A percentile compares a stretch with the other conserved stretches of the same genome.
Conservation (phyloP, 2,888 invertebrate species). For the Torymus tubicola region DNA sequence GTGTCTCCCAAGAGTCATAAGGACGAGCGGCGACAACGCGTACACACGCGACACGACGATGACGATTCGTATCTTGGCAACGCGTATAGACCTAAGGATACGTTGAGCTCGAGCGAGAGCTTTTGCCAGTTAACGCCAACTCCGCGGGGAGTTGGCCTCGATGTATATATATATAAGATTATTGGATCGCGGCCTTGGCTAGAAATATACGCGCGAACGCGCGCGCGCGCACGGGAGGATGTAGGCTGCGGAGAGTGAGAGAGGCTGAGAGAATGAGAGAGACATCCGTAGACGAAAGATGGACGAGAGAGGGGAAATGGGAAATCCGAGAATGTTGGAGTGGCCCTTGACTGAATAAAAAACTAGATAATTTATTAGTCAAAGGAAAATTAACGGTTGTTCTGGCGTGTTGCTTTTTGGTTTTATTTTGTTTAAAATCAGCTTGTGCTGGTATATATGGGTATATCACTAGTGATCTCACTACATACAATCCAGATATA, state of each 20-base stretch:
- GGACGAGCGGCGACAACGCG: neutral
- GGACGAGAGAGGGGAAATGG: neutral
- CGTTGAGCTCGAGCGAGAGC: conserved; percentile 4
- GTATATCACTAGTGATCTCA: too few relatives aligned
- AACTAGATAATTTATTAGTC: too few relatives aligned
- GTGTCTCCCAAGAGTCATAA: conserved; percentile 6
- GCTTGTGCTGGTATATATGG: too few relatives aligned
- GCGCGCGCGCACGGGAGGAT: neutral
- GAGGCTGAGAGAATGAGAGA: neutral
- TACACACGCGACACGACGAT: too few relatives aligned
- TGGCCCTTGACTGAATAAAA: neutral
- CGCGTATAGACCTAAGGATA: too few relatives aligned
- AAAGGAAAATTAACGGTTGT: too few relatives aligned
- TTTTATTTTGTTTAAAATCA: too few relatives aligned
- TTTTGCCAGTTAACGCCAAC: conserved; percentile 36
- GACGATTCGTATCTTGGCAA: neutral
- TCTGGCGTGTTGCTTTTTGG: too few relatives aligned
- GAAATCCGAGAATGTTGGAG: neutral
- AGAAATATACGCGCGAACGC: neutral
- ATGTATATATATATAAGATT: conserved; percentile 6
- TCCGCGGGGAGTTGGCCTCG: conserved; percentile 20
- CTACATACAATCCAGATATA: too few relatives aligned
- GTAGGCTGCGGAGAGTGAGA: neutral
- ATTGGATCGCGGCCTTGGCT: conserved; percentile 11
- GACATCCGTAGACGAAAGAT: neutral